phyloP scores from a whole-genome alignment of 92 coral and sea anemone species.

The Epizoanthus fatuus region DNA sequence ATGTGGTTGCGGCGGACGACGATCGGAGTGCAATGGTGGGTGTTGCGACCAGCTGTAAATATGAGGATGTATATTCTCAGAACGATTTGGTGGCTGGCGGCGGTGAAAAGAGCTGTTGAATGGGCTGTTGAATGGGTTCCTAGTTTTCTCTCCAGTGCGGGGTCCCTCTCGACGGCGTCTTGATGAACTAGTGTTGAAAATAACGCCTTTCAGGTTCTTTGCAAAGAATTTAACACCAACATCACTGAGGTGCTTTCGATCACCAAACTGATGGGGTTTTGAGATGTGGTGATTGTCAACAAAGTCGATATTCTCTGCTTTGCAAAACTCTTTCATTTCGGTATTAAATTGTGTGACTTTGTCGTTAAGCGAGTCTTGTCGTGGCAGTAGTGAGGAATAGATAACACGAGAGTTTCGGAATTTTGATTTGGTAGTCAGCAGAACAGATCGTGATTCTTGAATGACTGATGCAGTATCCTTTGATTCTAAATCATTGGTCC shows the following conservation, averaged over 20 bases:
- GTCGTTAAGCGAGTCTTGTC: constrained; percentile 52
- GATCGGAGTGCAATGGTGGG: constrained; percentile 17
- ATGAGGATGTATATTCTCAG: constrained; percentile 20
- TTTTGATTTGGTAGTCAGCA: constrained; percentile 21
- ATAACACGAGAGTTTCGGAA: constrained; percentile 37
- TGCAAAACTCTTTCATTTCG: constrained; percentile 35
- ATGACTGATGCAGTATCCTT: constrained; percentile 35
- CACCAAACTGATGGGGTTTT: constrained; percentile 43
- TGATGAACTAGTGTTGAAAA: constrained; percentile 34
- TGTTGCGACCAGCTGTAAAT: constrained; percentile 19
- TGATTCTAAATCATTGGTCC: constrained; percentile 58
- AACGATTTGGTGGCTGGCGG: constrained; percentile 22
- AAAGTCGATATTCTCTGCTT: constrained; percentile 35
- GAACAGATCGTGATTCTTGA: constrained; percentile 25
- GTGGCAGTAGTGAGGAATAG: constrained; percentile 62
- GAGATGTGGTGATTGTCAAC: constrained; percentile 38
- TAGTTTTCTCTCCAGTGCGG: not conserved
- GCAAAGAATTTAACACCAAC: constrained; percentile 59
- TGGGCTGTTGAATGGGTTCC: constrained; percentile 6
- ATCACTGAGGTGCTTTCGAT: constrained; percentile 59
- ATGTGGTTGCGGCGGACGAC: constrained; percentile 15
- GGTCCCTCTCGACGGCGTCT: constrained; percentile 26
- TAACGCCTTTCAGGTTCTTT: constrained; percentile 52
- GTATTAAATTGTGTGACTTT: constrained; percentile 42
- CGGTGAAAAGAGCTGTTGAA: constrained; percentile 1